These are phyloP conservation scores for Papilio helenus DNA, from an alignment of 1,140 invertebrate species.

Conservation along the genomic window DNA sequence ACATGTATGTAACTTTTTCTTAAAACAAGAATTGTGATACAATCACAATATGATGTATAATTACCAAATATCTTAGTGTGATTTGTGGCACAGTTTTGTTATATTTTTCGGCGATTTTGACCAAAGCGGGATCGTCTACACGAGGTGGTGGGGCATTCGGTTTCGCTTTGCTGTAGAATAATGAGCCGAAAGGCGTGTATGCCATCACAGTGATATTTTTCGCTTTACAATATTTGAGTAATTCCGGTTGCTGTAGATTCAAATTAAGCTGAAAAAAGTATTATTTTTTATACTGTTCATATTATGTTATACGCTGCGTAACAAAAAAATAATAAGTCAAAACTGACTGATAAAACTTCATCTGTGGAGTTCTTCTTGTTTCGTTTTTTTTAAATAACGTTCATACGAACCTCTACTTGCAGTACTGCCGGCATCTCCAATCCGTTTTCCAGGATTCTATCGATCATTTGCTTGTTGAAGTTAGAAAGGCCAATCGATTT, in stretches of 20 bases:
- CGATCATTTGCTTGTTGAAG: conserved; percentile 92
- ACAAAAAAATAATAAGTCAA: too few relatives aligned
- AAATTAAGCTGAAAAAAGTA: conserved; percentile 79
- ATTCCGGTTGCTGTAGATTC: conserved; percentile 88
- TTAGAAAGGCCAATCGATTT: conserved; percentile 94
- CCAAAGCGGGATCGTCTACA: conserved; percentile 86
- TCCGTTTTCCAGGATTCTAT: conserved; percentile 85
- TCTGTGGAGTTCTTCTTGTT: too few relatives aligned
- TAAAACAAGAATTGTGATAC: conserved; percentile 82
- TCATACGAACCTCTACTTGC: conserved; percentile 79
- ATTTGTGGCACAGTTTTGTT: conserved; percentile 89
- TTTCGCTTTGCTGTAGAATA: conserved; percentile 84
- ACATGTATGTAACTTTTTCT: background rate
- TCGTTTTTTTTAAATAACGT: background rate
- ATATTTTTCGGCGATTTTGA: conserved; percentile 86
- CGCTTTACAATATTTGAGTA: conserved; percentile 87
- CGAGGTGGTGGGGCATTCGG: conserved; percentile 83
- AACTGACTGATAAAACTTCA: background rate
- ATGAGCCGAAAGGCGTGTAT: conserved; percentile 90
- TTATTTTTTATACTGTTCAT: background rate
- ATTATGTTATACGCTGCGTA: background rate
- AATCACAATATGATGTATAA: conserved; percentile 59
- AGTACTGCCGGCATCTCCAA: conserved; percentile 80
- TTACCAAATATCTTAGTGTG: conserved; percentile 85
- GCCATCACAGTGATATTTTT: conserved; percentile 88